Base-by-base conservation (phyloP, 2,113 vertebrate species). In the Lepisosteus osseus region DNA sequence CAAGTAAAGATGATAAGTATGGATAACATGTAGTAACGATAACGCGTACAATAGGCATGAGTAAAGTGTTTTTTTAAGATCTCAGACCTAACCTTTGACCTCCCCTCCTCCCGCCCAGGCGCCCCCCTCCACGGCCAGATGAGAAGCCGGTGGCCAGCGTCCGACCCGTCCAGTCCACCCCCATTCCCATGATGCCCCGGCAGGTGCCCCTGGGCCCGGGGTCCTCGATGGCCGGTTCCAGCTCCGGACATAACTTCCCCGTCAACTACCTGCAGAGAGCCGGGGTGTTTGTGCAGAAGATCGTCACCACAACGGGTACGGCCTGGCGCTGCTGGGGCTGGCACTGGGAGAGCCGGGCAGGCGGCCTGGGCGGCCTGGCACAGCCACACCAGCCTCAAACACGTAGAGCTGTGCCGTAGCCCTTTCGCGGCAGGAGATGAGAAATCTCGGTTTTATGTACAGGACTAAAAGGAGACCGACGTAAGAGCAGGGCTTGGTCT, bases 121-220 rank as follows among this genome's bases (percentile, higher is more conserved):
- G 96, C 70, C 91, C 94, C 66, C 82, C 90, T 64, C 83, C 90
- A 17, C 93, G 96, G 82, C 90, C 91, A 11, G 97, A 99, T 68
- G 96, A 99, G 78, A 96, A 97, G 83, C 97, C 97, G 0, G 95
- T 98, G 77, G 97, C 97, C 61, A 99, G 96, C 0, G 96, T 99
- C 74, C 91, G 96, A 71, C 97, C 97, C 17, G 95, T 98, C 77
- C 97, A 99, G 83, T 98, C 97, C 43, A 99, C 97, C 0, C 97
- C 97, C 2, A 96, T 99, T 83, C 97, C 97, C 73, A 99, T 99
- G 97, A 95, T 98, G 96, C 97, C 97, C 55, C 94, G 97, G 17
- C 96, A 98, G 40, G 96, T 94, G 4, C 83, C 92, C 2, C 83
- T 96, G 83, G 91, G 94, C 44, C 70, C 79, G 13, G 75, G 84